phyloP scores from a whole-genome alignment of 2,113 vertebrate species.

The Axis porcinus region DNA sequence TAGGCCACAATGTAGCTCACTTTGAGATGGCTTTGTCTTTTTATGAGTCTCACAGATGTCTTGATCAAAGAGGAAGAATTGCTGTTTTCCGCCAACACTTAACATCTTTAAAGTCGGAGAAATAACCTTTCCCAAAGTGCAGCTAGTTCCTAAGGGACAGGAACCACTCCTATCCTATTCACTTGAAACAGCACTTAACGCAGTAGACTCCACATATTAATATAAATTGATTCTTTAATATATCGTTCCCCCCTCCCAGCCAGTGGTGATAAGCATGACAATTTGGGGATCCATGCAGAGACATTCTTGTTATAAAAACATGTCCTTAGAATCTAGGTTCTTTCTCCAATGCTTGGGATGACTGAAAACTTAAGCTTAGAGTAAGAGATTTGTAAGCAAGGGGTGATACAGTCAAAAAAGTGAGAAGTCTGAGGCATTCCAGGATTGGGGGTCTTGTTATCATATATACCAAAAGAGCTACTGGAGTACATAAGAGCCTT shows the following conservation, averaged over 20 bases:
- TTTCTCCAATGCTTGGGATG: neutral
- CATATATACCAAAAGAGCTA: neutral
- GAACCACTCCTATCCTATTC: neutral
- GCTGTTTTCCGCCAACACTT: constrained; percentile 46
- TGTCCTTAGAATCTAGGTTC: neutral
- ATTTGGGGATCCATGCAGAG: neutral
- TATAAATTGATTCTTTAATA: neutral
- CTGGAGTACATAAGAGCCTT: neutral
- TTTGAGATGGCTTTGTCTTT: constrained; percentile 51
- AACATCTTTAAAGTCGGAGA: constrained; percentile 52
- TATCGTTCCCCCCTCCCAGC: no score
- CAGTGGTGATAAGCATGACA: neutral
- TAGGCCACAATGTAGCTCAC: constrained; percentile 28
- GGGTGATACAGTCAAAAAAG: neutral
- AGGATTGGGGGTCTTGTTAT: neutral
- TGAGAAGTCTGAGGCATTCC: neutral
- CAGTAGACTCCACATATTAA: neutral
- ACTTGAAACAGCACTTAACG: constrained; percentile 32
- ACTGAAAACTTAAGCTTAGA: neutral
- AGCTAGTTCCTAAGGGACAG: constrained; percentile 23
- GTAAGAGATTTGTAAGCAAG: neutral
- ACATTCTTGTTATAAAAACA: constrained; percentile 6
- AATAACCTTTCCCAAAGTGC: constrained; percentile 44
- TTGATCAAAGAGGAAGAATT: constrained; percentile 62
- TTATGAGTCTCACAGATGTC: constrained; percentile 50